Evolutionary conservation across 2,888 invertebrate species (phyloP).

Genomic region (Himalopsyche japonica): DNA sequence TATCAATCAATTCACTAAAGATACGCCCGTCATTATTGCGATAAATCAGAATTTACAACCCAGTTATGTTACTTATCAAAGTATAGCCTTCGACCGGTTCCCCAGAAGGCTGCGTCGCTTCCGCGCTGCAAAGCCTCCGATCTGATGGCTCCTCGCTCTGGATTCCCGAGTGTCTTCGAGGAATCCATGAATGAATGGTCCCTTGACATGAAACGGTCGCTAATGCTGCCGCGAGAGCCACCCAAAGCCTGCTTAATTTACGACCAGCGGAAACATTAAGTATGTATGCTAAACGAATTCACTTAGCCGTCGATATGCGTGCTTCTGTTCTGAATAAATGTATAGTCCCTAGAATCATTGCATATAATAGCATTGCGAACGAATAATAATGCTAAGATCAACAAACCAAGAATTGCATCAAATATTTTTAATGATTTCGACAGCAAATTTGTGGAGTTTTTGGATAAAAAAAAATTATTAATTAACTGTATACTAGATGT

Average conservation of each 20-base stretch:
- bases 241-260: neutral
- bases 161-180: neutral
- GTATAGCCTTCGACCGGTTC: neutral
- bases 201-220: slow-evolving; percentile 20
- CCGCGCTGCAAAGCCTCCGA: neutral
- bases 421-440: too few relatives aligned
- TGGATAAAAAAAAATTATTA: too few relatives aligned
- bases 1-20: too few relatives aligned
- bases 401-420: too few relatives aligned
- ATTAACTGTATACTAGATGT: too few relatives aligned
- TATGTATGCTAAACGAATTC: slow-evolving; percentile 13
- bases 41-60: neutral
- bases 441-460: too few relatives aligned
- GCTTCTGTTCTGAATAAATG: neutral
- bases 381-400: too few relatives aligned
- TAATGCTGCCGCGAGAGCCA: slow-evolving; percentile 5
- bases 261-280: slow-evolving; percentile 22
- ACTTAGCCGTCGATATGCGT: neutral
- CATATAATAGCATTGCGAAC: too few relatives aligned
- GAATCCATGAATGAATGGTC: slow-evolving; percentile 12
- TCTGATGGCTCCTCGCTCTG: neutral
- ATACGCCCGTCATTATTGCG: neutral
- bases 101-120: neutral
- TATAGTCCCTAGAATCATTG: too few relatives aligned
- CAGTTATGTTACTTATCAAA: neutral